Base-by-base conservation (phyloP, 2,797 vertebrate genomes). In the Pipistrellus kuhlii region DNA sequence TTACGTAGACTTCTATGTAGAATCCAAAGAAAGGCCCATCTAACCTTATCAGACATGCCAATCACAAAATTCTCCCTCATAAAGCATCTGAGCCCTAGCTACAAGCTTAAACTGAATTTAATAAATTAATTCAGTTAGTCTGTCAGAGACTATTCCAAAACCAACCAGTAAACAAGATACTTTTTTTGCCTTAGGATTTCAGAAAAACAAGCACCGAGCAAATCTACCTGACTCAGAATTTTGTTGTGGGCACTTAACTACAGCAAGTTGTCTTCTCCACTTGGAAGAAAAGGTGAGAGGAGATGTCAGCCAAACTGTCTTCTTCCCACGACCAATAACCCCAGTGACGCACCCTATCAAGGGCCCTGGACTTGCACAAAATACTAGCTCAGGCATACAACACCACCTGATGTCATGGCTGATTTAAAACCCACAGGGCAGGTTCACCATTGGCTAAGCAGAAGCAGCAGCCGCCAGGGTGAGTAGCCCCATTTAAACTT, bases 251-350 rank as follows among this genome's bases (percentile, higher is more conserved):
- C 68, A 91, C 23, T 68, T 93, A 48, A 59, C 35, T 35, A 35
- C 35, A 76, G 46, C 17, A 88, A 73, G 51, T n/a, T 48, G 57
- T 69, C 82, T 83, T 90, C 82, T n/a, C 81, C 38, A 11, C 57
- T 87, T 69, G 62, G n/a, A 69, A 13, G 17, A 30, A 84, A 90
- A 92, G 82, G 86, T 30, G 12, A 78, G 69, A 85, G 69, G 69
- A 85, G 69, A 88, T 94, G 93, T 90, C 91, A 97, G 93, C 88
- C 97, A 97, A 95, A 92, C 93, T 95, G 94, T 91, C 95, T 97
- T 95, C 95, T 96, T 97, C 96, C 95, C 96, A 95, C 53, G 91
- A 98, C 98, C 97, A 93, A 96, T 97, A 97, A 91, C 85, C 85
- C 86, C 90, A 95, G 96, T 97, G 96, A 98, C 97, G 96, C 98